Evolutionary conservation across 2,113 vertebrate species (phyloP).

Genomic region (Hoplias malabaricus): DNA sequence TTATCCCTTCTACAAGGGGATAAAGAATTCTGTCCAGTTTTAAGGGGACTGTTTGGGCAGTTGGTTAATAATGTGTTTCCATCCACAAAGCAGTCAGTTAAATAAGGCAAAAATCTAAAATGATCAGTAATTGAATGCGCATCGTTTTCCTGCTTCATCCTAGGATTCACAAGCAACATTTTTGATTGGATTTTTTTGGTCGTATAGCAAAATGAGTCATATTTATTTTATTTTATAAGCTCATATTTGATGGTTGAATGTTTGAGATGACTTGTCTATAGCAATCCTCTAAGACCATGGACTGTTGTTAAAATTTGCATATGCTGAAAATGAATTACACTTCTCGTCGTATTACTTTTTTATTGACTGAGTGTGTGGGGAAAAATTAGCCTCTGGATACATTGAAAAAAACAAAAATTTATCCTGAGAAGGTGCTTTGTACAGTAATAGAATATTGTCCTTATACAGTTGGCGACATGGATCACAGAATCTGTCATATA

Average conservation of each 20-base stretch:
- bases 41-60: background rate
- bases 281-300: conserved; percentile 71
- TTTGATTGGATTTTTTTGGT: conserved; percentile 15
- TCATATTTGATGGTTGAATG: conserved; percentile 65
- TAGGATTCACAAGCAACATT: conserved; percentile 17
- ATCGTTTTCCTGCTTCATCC: conserved; percentile 21
- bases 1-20: background rate
- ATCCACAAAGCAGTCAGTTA: background rate
- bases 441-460: conserved; percentile 74
- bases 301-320: conserved; percentile 74
- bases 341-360: conserved; percentile 55
- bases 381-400: conserved; percentile 41
- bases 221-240: conserved; percentile 44
- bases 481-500: conserved; percentile 75
- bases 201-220: background rate
- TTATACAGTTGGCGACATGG: conserved; percentile 61
- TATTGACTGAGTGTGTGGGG: conserved; percentile 46
- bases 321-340: conserved; percentile 56
- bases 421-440: conserved; percentile 79
- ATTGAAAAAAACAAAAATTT: conserved; percentile 41
- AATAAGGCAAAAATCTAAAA: conserved; percentile 9
- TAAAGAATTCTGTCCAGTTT: no score
- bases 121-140: conserved; percentile 19
- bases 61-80: background rate
- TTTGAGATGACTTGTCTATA: conserved; percentile 70